Percentiles rank a stretch among this genome's conserved stretches.
phyloP scores from a whole-genome alignment of 2,797 vertebrate species.

The Rhabdophis nuchalis region DNA sequence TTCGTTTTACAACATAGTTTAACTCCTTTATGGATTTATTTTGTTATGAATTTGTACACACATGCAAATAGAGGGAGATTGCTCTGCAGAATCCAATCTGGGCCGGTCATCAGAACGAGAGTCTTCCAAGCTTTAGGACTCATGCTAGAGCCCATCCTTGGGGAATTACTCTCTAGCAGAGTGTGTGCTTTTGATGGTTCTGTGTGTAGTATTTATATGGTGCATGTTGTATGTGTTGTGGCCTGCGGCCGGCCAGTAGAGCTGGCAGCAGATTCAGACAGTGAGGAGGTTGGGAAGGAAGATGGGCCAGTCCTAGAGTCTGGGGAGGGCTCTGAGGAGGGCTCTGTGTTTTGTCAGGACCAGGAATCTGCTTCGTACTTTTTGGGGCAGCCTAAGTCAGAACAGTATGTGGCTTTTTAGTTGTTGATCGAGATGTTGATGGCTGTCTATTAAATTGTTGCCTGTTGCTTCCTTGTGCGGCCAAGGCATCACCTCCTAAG shows the following conservation, averaged over 20 bases:
- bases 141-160: no score
- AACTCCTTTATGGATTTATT: slow-evolving; percentile 13
- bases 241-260: no score
- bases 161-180: no score
- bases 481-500: not conserved
- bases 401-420: not conserved
- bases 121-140: not conserved
- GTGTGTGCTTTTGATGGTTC: no score
- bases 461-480: not conserved
- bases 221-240: no score
- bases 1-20: slow-evolving; percentile 28
- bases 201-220: not conserved
- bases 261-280: no score
- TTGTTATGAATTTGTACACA: slow-evolving; percentile 8
- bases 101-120: rapidly evolving
- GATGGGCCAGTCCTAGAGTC: no score
- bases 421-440: not conserved
- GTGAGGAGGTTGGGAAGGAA: no score
- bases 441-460: not conserved
- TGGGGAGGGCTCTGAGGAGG: no score
- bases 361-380: no score
- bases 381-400: no score
- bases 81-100: not conserved
- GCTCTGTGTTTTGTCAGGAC: no score
- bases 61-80: not conserved